These are phyloP conservation scores for Apodemus sylvaticus DNA, from an alignment of 2,113 vertebrate genomes.

Conservation along the genomic window DNA sequence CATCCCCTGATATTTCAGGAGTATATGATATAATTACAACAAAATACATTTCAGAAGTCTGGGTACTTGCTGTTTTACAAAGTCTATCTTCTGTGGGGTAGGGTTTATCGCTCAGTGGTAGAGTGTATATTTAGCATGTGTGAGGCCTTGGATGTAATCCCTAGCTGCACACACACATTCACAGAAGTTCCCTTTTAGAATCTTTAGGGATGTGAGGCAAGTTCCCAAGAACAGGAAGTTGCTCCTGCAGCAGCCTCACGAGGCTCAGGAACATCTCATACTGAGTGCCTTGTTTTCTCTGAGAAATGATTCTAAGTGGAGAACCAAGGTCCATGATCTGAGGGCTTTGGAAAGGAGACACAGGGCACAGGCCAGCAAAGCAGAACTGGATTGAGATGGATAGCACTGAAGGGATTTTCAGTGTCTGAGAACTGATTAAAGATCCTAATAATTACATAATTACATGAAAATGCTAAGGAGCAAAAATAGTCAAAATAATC, in stretches of 20 bases:
- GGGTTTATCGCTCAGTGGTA: neutral
- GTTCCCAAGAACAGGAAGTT: neutral
- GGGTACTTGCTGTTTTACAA: neutral
- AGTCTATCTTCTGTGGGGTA: neutral
- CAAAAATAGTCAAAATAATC: constrained; percentile 26
- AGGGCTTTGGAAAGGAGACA: neutral
- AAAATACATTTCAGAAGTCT: constrained; percentile 37
- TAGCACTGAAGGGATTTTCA: neutral
- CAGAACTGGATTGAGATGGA: neutral
- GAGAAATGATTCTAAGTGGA: neutral
- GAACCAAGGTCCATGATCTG: neutral
- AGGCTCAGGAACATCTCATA: neutral
- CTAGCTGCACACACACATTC: too few relatives aligned
- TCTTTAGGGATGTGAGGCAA: constrained; percentile 21
- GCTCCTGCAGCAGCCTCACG: neutral
- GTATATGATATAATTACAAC: neutral
- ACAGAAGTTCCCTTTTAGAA: constrained; percentile 18
- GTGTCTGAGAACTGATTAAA: neutral
- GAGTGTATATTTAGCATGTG: neutral
- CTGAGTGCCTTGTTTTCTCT: neutral
- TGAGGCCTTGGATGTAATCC: neutral
- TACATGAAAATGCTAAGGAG: constrained; percentile 30
- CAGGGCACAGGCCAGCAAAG: neutral
- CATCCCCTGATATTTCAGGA: constrained; percentile 31
- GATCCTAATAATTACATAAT: constrained; percentile 2